These are phyloP conservation scores for Conomelus anceps DNA, from an alignment of 2,888 invertebrate species.

Conservation along the genomic window DNA sequence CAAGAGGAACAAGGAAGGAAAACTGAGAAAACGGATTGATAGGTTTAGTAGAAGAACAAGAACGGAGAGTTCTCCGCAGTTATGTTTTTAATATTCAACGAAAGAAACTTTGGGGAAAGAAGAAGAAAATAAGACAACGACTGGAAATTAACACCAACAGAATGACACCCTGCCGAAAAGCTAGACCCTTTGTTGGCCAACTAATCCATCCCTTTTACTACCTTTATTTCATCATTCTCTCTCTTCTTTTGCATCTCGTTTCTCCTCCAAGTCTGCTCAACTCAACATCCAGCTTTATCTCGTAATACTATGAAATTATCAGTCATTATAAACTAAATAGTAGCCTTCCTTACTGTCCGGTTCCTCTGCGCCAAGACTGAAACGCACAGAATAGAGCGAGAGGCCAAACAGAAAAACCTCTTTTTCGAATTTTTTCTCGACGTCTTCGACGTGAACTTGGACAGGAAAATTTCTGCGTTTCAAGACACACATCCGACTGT, in stretches of 20 bases:
- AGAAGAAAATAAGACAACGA: neutral
- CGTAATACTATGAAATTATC: neutral
- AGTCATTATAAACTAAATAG: slow-evolving; percentile 6
- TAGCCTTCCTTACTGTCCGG: neutral
- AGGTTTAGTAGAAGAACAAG: neutral
- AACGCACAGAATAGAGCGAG: neutral
- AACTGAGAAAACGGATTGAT: neutral
- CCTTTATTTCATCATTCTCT: neutral
- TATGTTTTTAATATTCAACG: slow-evolving; percentile 4
- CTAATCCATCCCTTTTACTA: neutral
- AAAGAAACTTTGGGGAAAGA: no score
- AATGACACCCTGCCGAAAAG: neutral
- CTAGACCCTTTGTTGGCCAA: neutral
- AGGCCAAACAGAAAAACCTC: neutral
- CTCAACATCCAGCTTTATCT: neutral
- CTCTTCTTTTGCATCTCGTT: neutral
- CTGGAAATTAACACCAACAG: neutral
- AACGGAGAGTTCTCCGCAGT: neutral
- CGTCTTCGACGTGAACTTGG: neutral
- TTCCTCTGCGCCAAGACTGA: neutral
- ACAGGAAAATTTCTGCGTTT: neutral
- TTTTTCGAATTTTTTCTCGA: neutral
- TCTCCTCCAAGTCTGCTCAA: neutral
- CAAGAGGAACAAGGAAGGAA: neutral
- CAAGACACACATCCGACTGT: no score